phyloP scores from a whole-genome alignment of 2,888 invertebrate genomes.

The Macrostomum cliftonense region DNA sequence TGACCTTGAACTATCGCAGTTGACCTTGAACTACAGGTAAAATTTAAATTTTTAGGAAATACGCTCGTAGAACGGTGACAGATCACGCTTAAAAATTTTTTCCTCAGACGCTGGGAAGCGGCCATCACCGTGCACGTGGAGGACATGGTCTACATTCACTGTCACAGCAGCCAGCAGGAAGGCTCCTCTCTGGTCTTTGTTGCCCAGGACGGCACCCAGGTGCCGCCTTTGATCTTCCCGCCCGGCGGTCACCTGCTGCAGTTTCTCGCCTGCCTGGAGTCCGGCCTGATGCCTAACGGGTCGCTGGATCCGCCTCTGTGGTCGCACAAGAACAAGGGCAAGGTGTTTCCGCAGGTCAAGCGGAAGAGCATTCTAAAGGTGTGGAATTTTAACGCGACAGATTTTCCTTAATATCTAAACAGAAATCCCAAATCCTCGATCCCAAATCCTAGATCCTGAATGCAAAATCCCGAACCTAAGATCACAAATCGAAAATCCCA shows the following conservation, averaged over 20 bases:
- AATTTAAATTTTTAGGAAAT: too few species aligned
- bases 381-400: not conserved
- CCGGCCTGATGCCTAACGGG: conserved; percentile 66
- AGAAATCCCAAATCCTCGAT: too few species aligned
- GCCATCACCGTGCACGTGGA: conserved; percentile 69
- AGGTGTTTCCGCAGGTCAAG: conserved; percentile 41
- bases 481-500: too few species aligned
- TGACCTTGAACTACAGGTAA: too few species aligned
- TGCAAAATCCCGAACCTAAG: too few species aligned
- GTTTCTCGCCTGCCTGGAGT: conserved; percentile 74
- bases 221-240: conserved; percentile 79
- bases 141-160: conserved; percentile 82
- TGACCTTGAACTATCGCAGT: too few species aligned
- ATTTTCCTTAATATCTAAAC: too few species aligned
- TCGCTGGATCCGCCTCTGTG: conserved; percentile 77
- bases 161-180: conserved; percentile 47
- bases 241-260: conserved; percentile 71
- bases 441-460: too few species aligned
- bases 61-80: too few species aligned
- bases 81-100: too few species aligned
- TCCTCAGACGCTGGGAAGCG: conserved; percentile 59
- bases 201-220: conserved; percentile 75
- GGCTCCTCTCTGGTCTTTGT: conserved; percentile 72
- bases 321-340: conserved; percentile 68
- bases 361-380: conserved; percentile 13